These are phyloP conservation scores for Chelonia mydas DNA, from an alignment of 2,797 vertebrate genomes.

Conservation along the genomic window DNA sequence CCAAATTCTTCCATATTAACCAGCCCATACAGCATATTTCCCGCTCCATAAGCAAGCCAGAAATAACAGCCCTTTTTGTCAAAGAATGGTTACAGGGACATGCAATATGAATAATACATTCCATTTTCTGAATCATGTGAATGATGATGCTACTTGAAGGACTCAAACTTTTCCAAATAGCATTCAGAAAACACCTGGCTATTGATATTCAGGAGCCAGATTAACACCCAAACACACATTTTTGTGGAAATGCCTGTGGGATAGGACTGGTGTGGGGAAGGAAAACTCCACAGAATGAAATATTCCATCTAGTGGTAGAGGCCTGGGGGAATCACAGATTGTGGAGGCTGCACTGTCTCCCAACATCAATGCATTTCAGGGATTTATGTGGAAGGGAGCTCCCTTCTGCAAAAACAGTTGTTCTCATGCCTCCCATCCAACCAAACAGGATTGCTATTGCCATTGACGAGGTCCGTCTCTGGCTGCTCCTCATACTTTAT, in stretches of 20 bases:
- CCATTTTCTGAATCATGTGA: not conserved
- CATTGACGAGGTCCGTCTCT: not conserved
- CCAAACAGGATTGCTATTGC: not conserved
- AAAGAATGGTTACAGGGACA: not conserved
- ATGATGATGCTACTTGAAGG: not conserved
- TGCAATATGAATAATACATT: not conserved
- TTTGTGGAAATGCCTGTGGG: not conserved
- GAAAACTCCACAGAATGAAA: not conserved
- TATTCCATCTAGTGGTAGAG: not conserved
- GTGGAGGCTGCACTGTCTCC: not conserved
- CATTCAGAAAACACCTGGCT: not conserved
- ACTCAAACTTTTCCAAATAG: not conserved
- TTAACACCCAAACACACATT: not conserved
- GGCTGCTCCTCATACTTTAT: not conserved
- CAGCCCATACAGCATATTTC: not conserved
- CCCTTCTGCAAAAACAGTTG: not conserved
- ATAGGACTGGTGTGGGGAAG: not conserved
- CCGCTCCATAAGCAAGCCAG: not conserved
- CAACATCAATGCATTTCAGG: not conserved
- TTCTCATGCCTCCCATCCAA: not conserved
- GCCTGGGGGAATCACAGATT: not conserved
- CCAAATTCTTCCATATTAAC: fast-evolving
- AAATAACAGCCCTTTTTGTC: not conserved
- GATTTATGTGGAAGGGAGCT: not conserved
- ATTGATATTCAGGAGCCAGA: fast-evolving